These are phyloP conservation scores for Trichonephila inaurata DNA, from an alignment of 1,140 invertebrate genomes.

Conservation along the genomic window DNA sequence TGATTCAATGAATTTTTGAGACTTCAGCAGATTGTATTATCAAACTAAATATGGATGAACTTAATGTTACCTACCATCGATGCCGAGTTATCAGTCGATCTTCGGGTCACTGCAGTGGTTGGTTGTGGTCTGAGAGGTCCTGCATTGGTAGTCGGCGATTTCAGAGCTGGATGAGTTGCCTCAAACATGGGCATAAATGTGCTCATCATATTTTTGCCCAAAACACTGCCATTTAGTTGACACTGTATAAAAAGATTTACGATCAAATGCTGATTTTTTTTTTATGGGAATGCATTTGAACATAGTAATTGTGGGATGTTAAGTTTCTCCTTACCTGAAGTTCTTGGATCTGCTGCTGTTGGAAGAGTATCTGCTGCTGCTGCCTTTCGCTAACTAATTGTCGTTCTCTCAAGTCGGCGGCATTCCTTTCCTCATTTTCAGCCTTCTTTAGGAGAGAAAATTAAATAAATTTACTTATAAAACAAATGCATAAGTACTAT, in stretches of 20 bases:
- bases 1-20: too few relatives aligned
- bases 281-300: not conserved
- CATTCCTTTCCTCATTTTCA: conserved; percentile 25
- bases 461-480: not conserved
- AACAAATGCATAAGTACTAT: too few relatives aligned
- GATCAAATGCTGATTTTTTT: not conserved
- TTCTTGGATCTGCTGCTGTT: conserved; percentile 84
- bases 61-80: conserved; percentile 23
- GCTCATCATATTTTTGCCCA: conserved; percentile 81
- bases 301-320: not conserved
- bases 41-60: too few relatives aligned
- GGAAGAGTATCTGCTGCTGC: conserved; percentile 83
- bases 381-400: conserved; percentile 80
- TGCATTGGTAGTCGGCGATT: conserved; percentile 80
- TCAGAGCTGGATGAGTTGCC: conserved; percentile 78
- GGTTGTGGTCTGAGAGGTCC: conserved; percentile 79
- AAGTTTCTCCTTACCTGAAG: conserved; percentile 81
- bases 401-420: conserved; percentile 37
- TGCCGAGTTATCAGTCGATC: not conserved
- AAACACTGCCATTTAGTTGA: conserved; percentile 79
- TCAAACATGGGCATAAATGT: conserved; percentile 84
- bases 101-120: conserved; percentile 12
- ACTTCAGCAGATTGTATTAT: too few relatives aligned
- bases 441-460: not conserved
- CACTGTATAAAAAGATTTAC: conserved; percentile 58